phyloP scores from a whole-genome alignment of 1,140 invertebrate species.

The Drosophila tristis region DNA sequence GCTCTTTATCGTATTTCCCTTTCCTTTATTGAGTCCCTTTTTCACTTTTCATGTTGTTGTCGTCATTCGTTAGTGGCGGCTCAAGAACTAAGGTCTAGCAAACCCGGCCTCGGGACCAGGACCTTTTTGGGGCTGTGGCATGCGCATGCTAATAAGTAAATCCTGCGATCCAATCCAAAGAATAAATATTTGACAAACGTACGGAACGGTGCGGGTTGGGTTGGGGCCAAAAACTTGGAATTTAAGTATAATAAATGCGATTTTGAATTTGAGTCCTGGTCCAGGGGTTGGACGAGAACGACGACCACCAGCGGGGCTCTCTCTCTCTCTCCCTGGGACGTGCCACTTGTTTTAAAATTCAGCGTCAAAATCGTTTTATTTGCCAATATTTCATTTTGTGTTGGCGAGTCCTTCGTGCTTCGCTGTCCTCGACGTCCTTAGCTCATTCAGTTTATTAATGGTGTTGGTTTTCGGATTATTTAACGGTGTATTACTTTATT shows the following conservation, averaged over 20 bases:
- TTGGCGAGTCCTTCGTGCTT: conserved; percentile 40
- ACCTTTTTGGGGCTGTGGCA: conserved; percentile 46
- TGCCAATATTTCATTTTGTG: conserved; percentile 82
- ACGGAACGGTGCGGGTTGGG: conserved; percentile 26
- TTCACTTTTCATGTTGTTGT: conserved; percentile 13
- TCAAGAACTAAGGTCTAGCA: background rate
- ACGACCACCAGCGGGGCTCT: conserved; percentile 25
- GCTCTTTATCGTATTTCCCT: conserved; percentile 77
- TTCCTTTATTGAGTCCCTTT: conserved; percentile 23
- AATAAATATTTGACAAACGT: conserved; percentile 83
- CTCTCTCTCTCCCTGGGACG: conserved; percentile 27
- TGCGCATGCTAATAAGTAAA: conserved; percentile 82
- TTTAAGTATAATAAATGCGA: conserved; percentile 82
- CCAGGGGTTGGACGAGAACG: background rate
- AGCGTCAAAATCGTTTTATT: conserved; percentile 84
- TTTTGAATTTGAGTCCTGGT: conserved; percentile 71
- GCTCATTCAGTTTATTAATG: conserved; percentile 77
- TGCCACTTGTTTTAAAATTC: conserved; percentile 83
- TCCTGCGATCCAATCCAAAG: conserved; percentile 79
- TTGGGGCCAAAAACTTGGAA: conserved; percentile 45
- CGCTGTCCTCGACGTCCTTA: conserved; percentile 26
- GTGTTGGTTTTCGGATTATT: conserved; percentile 84
- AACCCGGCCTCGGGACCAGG: background rate
- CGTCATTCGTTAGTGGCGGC: conserved; percentile 56
- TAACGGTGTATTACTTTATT: conserved; percentile 84